These are phyloP conservation scores for Tenodera sinensis DNA, from an alignment of 2,888 invertebrate genomes.

Conservation along the genomic window DNA sequence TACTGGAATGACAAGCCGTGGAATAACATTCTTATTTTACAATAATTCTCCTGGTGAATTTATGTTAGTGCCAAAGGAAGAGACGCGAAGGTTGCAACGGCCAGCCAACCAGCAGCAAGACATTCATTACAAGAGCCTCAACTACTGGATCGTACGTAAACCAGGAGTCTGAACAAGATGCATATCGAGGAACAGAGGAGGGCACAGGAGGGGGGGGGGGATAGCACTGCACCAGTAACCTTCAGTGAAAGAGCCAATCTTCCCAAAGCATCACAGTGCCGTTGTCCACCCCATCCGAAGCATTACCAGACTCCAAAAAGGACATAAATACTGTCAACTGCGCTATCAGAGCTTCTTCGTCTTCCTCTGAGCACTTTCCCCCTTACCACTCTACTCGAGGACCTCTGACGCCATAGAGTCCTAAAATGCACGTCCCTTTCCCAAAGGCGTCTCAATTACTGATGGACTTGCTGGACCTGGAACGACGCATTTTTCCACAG, in stretches of 20 bases:
- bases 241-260: constrained; percentile 11
- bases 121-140: constrained; percentile 22
- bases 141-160: constrained; percentile 12
- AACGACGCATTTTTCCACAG: not conserved
- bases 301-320: constrained; percentile 22
- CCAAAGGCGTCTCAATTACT: not conserved
- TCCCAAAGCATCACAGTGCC: not conserved
- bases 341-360: not conserved
- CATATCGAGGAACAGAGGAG: constrained; percentile 5
- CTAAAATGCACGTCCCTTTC: not conserved
- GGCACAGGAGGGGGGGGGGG: not conserved
- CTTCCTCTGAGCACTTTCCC: not conserved
- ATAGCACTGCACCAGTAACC: constrained; percentile 4
- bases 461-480: not conserved
- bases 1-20: constrained; percentile 7
- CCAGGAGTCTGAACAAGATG: constrained; percentile 21
- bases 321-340: constrained; percentile 27
- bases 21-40: constrained; percentile 25
- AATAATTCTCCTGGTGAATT: constrained; percentile 24
- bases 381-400: not conserved
- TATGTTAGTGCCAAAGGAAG: constrained; percentile 13
- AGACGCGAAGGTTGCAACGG: not conserved
- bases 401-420: not conserved
- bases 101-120: constrained; percentile 7
- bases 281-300: not conserved